Evolutionary conservation across 2,113 vertebrate genomes (phyloP).

Genomic region (Lethenteron reissneri): DNA sequence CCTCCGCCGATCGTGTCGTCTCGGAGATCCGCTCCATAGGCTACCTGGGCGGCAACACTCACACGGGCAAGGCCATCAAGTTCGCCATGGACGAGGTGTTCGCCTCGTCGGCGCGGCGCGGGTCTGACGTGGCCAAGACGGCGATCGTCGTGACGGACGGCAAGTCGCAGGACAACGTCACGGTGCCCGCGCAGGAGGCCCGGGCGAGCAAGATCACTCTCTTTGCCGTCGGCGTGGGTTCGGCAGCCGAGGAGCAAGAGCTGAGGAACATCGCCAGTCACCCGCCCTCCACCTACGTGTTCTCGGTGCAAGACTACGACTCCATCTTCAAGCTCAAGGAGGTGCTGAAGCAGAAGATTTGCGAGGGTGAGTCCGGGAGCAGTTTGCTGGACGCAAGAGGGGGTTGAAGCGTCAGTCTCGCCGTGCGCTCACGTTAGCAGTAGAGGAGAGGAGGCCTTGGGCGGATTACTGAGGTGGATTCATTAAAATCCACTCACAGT

Average conservation of each 20-base stretch:
- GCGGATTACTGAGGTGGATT: too few species aligned
- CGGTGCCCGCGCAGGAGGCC: constrained; percentile 27
- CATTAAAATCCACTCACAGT: too few species aligned
- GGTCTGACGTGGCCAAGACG: too few species aligned
- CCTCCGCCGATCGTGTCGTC: constrained; percentile 36
- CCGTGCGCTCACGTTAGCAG: too few species aligned
- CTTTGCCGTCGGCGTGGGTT: constrained; percentile 37
- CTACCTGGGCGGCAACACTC: constrained; percentile 80
- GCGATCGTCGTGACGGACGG: too few species aligned
- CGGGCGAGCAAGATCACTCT: constrained; percentile 24
- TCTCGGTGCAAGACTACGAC: constrained; percentile 35
- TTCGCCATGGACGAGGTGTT: constrained; percentile 70
- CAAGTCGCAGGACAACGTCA: constrained; percentile 19
- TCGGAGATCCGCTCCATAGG: constrained; percentile 51
- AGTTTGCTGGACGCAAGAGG: too few species aligned
- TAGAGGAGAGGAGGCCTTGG: too few species aligned
- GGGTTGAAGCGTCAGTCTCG: too few species aligned
- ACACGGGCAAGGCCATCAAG: constrained; percentile 66
- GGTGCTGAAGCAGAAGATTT: constrained; percentile 36
- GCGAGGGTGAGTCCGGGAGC: constrained; percentile 24
- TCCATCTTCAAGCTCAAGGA: constrained; percentile 31
- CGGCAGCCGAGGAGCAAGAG: constrained; percentile 33
- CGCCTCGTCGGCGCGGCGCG: constrained; percentile 29
- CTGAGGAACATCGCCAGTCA: constrained; percentile 34
- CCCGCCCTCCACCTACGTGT: constrained; percentile 27